These are phyloP conservation scores for Aspidiotus destructor DNA, from an alignment of 2,888 invertebrate species.

Conservation along the genomic window DNA sequence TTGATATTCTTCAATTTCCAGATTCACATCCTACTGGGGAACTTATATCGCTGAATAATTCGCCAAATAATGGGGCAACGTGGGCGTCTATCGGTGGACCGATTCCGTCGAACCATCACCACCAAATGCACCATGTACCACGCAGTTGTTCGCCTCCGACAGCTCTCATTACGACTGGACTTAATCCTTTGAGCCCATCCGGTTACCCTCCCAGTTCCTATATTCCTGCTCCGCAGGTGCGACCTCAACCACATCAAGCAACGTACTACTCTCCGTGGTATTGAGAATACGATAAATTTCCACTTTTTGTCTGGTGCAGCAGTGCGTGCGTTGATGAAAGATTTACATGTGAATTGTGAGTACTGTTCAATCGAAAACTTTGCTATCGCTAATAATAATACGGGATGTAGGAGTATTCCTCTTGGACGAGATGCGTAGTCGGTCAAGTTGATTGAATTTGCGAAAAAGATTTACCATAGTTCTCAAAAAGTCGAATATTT, in stretches of 20 bases:
- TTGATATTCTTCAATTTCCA: constrained; percentile 10
- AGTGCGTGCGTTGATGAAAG: too few species aligned
- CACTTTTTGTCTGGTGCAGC: too few species aligned
- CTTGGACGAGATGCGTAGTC: too few species aligned
- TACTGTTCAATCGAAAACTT: too few species aligned
- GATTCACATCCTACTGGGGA: constrained; percentile 34
- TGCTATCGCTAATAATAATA: too few species aligned
- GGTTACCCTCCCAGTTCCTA: constrained; percentile 34
- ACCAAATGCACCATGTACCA: constrained; percentile 33
- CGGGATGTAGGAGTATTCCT: too few species aligned
- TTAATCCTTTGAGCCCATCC: constrained; percentile 36
- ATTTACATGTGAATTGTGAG: too few species aligned
- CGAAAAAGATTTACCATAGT: too few species aligned
- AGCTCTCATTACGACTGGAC: constrained; percentile 31
- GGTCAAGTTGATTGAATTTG: too few species aligned
- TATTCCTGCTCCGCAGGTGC: constrained; percentile 34
- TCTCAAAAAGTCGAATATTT: too few species aligned
- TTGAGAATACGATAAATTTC: background rate
- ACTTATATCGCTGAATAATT: constrained; percentile 37
- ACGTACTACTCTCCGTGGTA: background rate
- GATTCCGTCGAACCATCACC: constrained; percentile 14
- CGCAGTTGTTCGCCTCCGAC: constrained; percentile 29
- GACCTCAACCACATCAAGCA: constrained; percentile 35
- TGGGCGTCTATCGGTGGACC: constrained; percentile 35
- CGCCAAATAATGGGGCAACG: constrained; percentile 26